Conservation (phyloP, 2,113 vertebrate genomes). For the Ammodramus savannarum region DNA sequence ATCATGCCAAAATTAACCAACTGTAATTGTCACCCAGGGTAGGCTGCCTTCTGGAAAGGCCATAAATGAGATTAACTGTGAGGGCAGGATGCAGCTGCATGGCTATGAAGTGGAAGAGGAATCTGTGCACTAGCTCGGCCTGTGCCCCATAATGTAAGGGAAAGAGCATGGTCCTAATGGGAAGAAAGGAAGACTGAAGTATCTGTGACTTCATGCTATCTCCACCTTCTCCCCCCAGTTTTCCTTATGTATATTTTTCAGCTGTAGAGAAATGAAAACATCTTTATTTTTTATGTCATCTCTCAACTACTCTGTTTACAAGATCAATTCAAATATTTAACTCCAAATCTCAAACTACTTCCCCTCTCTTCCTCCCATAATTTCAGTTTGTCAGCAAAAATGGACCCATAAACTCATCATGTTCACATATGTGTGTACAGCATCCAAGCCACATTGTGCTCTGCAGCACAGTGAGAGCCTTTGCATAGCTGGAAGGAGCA, state of each 20-base stretch:
- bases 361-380: not conserved
- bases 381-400: conserved; percentile 57
- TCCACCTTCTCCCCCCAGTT: not conserved
- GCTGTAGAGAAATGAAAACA: not conserved
- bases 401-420: conserved; percentile 3
- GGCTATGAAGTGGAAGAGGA: not conserved
- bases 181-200: not conserved
- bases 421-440: not conserved
- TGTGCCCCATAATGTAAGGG: not conserved
- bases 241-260: not conserved
- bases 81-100: conserved; percentile 1
- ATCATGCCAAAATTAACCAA: conserved; percentile 32
- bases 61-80: conserved; percentile 11
- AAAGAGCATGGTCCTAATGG: not conserved
- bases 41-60: not conserved
- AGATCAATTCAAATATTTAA: not conserved
- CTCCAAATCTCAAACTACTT: conserved; percentile 1
- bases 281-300: not conserved
- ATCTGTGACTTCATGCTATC: not conserved
- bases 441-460: conserved; percentile 22
- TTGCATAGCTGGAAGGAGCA: not conserved
- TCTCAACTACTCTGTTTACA: not conserved
- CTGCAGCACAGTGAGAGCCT: not conserved
- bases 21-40: conserved; percentile 14
- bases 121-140: not conserved